Evolutionary conservation across 2,888 invertebrate species (phyloP).

Genomic region (Plebejus anna): DNA sequence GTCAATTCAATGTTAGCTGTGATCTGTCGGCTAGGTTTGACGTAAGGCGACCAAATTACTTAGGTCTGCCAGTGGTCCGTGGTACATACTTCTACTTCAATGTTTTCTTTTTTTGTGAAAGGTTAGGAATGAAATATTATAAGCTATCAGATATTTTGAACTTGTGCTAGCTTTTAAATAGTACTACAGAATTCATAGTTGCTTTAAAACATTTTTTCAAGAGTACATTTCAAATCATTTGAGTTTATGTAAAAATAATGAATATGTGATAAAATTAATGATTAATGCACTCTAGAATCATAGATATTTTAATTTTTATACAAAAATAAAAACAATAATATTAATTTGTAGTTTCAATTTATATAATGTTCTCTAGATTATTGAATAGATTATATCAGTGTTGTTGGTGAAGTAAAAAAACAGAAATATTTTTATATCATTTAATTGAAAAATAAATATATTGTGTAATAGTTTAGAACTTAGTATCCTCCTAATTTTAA

Average conservation of each 20-base stretch:
- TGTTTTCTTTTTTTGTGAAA: too few relatives aligned
- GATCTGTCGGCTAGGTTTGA: too few relatives aligned
- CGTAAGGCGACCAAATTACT: too few relatives aligned
- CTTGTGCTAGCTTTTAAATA: too few relatives aligned
- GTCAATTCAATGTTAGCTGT: too few relatives aligned
- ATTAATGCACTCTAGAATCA: neutral
- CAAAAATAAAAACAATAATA: neutral
- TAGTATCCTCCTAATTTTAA: slow-evolving; percentile 69
- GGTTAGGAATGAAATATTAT: too few relatives aligned
- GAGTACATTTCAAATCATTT: too few relatives aligned
- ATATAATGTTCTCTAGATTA: neutral
- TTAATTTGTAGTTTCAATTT: neutral
- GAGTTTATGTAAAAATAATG: neutral
- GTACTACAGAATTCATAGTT: too few relatives aligned
- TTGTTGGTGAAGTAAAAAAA: neutral
- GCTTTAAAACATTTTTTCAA: neutral
- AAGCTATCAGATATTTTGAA: too few relatives aligned
- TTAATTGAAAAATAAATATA: slow-evolving; percentile 31
- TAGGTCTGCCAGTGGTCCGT: too few relatives aligned
- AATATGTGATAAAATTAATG: neutral
- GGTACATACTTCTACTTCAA: too few relatives aligned
- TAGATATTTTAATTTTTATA: neutral
- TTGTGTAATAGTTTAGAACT: slow-evolving; percentile 40
- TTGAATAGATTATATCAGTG: neutral
- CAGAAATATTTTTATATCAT: neutral